phyloP scores from a whole-genome alignment of 2,797 vertebrate genomes.

The Molossus alvarezi region DNA sequence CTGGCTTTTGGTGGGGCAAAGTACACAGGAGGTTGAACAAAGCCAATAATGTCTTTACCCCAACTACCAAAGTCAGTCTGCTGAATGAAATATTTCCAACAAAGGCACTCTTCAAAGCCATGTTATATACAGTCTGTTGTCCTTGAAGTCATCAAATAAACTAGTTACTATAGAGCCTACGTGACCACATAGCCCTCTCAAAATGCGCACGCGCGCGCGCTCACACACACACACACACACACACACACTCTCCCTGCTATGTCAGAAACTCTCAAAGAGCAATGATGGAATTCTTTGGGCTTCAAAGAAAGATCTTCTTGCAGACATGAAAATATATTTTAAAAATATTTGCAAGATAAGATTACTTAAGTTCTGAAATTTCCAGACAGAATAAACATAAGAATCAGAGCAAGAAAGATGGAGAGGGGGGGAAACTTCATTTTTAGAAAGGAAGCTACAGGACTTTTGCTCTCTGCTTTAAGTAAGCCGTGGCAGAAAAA shows the following conservation, averaged over 20 bases:
- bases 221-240: background rate
- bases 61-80: conserved; percentile 11
- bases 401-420: background rate
- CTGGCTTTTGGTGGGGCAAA: background rate
- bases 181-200: background rate
- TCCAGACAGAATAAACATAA: background rate
- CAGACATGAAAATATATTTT: background rate
- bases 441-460: background rate
- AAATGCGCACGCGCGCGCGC: background rate
- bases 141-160: conserved; percentile 66
- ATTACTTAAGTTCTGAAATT: conserved; percentile 16
- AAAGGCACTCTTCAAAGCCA: conserved; percentile 60
- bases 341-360: background rate
- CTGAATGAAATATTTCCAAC: background rate
- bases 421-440: background rate
- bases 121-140: background rate
- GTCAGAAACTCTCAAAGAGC: background rate
- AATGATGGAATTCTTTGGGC: background rate
- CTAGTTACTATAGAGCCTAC: background rate
- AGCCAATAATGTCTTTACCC: background rate
- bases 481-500: background rate
- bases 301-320: conserved; percentile 29
- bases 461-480: background rate
- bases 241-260: background rate
- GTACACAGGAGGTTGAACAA: background rate